These are phyloP conservation scores for Leucoma salicis DNA, from an alignment of 2,888 invertebrate species.

Conservation along the genomic window DNA sequence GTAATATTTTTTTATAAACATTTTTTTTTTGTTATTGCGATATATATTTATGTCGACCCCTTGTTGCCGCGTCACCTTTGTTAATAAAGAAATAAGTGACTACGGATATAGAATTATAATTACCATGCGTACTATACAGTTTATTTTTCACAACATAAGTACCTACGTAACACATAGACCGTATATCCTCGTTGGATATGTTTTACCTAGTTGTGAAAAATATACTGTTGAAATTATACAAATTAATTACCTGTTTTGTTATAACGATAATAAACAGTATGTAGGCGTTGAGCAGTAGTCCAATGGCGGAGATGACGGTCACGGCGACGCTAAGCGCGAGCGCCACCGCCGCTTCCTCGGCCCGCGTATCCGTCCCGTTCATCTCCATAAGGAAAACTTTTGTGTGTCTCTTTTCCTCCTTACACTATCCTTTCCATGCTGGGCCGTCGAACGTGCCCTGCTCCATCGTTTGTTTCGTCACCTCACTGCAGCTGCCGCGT, in stretches of 20 bases:
- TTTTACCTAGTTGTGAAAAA: too few species aligned
- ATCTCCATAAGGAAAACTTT: conserved; percentile 54
- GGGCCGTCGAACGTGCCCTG: conserved; percentile 26
- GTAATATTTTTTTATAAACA: too few species aligned
- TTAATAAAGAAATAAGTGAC: too few species aligned
- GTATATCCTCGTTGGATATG: too few species aligned
- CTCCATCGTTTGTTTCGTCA: conserved; percentile 50
- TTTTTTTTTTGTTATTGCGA: too few species aligned
- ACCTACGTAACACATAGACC: too few species aligned
- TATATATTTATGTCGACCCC: too few species aligned
- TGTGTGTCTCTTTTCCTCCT: conserved; percentile 45
- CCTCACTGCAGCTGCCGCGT: conserved; percentile 71
- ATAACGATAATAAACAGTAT: conserved; percentile 87
- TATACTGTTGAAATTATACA: too few species aligned
- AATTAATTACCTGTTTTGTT: conserved; percentile 85
- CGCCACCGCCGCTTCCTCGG: conserved; percentile 83
- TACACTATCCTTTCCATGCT: conserved; percentile 49
- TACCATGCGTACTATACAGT: too few species aligned
- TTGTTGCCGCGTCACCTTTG: too few species aligned
- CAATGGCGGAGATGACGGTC: conserved; percentile 86
- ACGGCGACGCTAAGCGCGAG: conserved; percentile 86
- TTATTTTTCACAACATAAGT: too few species aligned
- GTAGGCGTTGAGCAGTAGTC: conserved; percentile 88
- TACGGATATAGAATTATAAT: too few species aligned
- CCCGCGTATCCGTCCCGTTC: conserved; percentile 72